Base-by-base conservation (phyloP, 2,888 invertebrate genomes). In the Ernsta delagoae region DNA sequence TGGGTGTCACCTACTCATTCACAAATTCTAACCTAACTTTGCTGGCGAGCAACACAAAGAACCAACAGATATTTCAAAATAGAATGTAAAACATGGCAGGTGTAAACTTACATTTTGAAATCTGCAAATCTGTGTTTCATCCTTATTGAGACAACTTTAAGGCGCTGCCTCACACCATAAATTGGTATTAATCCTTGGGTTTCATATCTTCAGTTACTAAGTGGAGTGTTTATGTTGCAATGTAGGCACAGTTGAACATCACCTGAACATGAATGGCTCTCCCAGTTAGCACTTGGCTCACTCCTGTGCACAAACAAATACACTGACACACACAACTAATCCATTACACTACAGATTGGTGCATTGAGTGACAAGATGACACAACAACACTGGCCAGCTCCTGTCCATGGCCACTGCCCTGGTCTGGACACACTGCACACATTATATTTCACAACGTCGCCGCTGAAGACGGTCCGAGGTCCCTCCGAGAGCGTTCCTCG, bases 361-460 rank as follows among this genome's bases (percentile, higher is more conserved):
- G 53, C 24, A 53, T 53, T 24, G 24, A 77, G 75, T 74, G 77
- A 75, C 74, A 70, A 68, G 73, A 66, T 70, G 59, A 59, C 70
- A 71, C 39, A 61, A 50, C 59, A 65, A 50, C 61, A 65, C 72
- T 67, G 66, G 53, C 41, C 9, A 53, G 60, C 66, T 66, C 39
- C 70, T 70, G 69, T 74, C 67, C 74, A 72, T 70, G 70, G 63
- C 72, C 75, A 79, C 77, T 79, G 74, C 80, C 79, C 80, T n/a
- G n/a, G n/a, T n/a, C 80, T 82, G 72, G 74, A 74, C 77, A 77
- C 79, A 75, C 75, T 74, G 77, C 72, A 72, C 77, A 77, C 79
- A 80, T 80, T 79, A 77, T 75, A 75, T 71, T 72, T 75, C 77
- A 79, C 78, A 78, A 82, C 81, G 78, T 79, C 73, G 75, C 75